A percentile compares a stretch with the other conserved stretches of the same genome.
phyloP scores from a whole-genome alignment of 64 coral and sea anemone species.

The Platygyra sinensis region DNA sequence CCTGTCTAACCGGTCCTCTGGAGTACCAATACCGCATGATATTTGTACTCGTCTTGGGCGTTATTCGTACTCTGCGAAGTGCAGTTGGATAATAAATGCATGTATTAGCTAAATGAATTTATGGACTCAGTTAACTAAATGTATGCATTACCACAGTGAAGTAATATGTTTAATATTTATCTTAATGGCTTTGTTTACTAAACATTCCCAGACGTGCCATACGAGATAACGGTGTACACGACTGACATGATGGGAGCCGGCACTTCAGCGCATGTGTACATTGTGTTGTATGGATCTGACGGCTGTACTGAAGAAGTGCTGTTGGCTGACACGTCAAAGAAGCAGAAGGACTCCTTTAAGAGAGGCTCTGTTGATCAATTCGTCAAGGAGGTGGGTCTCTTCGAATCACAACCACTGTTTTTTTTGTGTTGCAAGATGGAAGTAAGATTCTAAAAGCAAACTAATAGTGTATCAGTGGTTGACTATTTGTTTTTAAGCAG shows the following conservation, averaged over 20 bases:
- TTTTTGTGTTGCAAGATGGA: neutral
- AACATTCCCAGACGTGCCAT: conserved; percentile 76
- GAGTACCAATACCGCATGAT: no score
- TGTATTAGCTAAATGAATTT: no score
- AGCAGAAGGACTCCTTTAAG: conserved; percentile 93
- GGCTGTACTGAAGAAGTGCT: conserved; percentile 75
- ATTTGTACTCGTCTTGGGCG: no score
- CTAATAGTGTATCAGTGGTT: no score
- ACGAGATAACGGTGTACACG: conserved; percentile 90
- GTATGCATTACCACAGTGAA: no score
- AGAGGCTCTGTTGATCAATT: conserved; percentile 94
- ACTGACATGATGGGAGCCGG: conserved; percentile 80
- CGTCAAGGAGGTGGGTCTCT: conserved; percentile 86
- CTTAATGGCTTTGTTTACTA: neutral
- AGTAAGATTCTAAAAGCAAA: no score
- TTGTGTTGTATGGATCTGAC: conserved; percentile 83
- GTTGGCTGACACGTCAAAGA: conserved; percentile 84
- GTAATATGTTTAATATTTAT: neutral
- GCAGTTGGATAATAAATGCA: no score
- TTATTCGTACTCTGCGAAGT: no score
- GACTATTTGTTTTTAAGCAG: no score
- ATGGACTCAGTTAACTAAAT: no score
- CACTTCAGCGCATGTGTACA: conserved; percentile 84
- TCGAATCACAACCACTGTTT: neutral
- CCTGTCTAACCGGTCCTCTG: no score